Percentiles rank a stretch among this genome's conserved stretches.
phyloP scores from a whole-genome alignment of 1,140 invertebrate species.

The Bilobella aurantiaca region DNA sequence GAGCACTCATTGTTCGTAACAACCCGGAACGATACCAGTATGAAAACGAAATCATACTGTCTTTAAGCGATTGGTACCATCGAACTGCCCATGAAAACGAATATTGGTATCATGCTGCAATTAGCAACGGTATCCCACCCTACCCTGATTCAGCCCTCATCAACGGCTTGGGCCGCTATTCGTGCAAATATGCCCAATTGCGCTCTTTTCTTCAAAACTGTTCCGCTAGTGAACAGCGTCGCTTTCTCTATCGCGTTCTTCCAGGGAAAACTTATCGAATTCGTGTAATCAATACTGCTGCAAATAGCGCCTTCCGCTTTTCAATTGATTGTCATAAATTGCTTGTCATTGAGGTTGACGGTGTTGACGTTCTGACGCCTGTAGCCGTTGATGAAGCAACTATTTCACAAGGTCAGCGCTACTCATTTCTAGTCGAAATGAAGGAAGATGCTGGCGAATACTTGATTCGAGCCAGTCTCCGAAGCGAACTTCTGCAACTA shows the following conservation, averaged over 20 bases:
- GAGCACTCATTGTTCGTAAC: slow-evolving; percentile 18
- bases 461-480: not conserved
- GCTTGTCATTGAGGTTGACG: slow-evolving; percentile 21
- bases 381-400: slow-evolving; percentile 6
- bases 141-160: not conserved
- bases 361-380: not conserved
- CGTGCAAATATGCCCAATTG: not conserved
- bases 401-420: slow-evolving; percentile 17
- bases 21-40: slow-evolving; percentile 16
- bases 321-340: slow-evolving; percentile 22
- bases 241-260: not conserved
- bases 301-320: slow-evolving; percentile 12
- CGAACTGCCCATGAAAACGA: not conserved
- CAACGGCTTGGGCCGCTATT: not conserved
- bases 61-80: slow-evolving; percentile 25
- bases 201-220: not conserved
- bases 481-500: too few species aligned
- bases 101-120: not conserved
- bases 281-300: slow-evolving; percentile 17
- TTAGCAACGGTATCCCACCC: slow-evolving; percentile 5
- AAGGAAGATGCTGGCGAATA: not conserved
- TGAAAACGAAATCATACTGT: slow-evolving; percentile 11
- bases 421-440: slow-evolving; percentile 21
- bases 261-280: slow-evolving; percentile 17
- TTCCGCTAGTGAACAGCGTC: not conserved